Base-by-base conservation (phyloP, 2,888 invertebrate genomes). In the Megastigmus dorsalis region DNA sequence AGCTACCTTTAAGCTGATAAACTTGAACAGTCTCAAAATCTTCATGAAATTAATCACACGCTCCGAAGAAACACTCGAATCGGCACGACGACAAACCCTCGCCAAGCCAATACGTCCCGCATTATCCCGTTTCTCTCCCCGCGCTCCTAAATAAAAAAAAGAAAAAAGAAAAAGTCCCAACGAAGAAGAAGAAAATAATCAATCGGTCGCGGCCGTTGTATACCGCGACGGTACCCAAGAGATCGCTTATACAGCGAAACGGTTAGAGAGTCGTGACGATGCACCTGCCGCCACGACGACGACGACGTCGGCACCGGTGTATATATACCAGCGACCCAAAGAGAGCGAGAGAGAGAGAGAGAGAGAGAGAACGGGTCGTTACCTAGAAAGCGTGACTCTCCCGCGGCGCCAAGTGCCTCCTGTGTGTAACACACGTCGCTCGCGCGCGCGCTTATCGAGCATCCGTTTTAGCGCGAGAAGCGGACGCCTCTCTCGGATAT, bases 301-400 rank as follows among this genome's bases (percentile, higher is more conserved):
- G 23, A 45, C 28, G 57, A 38, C 30, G 38, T 4, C 38, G 20
- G 18, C 60, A 18, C 6, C 20, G 65, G 48, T n/a, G n/a, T n/a
- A n/a, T n/a, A n/a, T n/a, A n/a, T n/a, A n/a, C n/a, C n/a, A n/a
- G 52, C 28, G 50, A 59, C 59, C 38, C 38, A 28, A 45, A 50
- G 59, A 69, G 69, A 48, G 18, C 28, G 48, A 0, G 15, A 5
- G 38, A n/a, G 54, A 18, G n/a, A 13, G 18, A 6, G 41, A 3
- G 66, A 4, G 9, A n/a, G 38, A 4, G n/a, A 4, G n/a, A 23
- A n/a, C 45, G 28, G 52, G 36, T 59, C 59, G 66, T 59, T 69
- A 65, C 74, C 59, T 74, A 74, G 74, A 69, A 74, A 74, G 69
- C 74, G 74, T 74, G 69, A 74, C 74, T 66, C 65, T 45, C 26